Evolutionary conservation across 2,113 vertebrate species (phyloP).

Genomic region (Riparia riparia): DNA sequence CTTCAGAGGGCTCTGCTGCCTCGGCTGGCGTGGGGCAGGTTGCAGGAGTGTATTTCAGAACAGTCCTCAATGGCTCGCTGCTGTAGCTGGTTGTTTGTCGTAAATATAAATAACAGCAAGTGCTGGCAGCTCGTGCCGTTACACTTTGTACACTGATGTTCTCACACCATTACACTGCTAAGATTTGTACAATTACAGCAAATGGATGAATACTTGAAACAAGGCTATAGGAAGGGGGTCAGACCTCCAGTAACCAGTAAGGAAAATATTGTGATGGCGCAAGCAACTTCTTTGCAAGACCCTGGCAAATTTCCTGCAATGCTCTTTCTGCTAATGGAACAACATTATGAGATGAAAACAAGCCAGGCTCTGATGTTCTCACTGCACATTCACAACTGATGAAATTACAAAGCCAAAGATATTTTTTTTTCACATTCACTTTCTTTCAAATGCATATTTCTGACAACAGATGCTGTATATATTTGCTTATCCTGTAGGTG

Average conservation of each 20-base stretch:
- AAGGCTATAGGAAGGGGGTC: background rate
- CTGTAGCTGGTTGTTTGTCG: background rate
- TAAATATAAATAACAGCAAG: background rate
- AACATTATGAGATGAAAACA: slow-evolving; percentile 10
- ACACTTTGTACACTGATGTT: background rate
- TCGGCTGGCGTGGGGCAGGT: accelerated
- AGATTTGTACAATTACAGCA: background rate
- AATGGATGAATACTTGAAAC: background rate
- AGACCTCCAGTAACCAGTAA: background rate
- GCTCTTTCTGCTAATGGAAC: background rate
- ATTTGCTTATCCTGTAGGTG: slow-evolving; percentile 23
- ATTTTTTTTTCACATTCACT: background rate
- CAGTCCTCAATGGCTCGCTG: background rate
- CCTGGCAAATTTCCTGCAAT: background rate
- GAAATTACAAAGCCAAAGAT: background rate
- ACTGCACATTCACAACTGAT: background rate
- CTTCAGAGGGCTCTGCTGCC: background rate
- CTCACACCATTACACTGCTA: background rate
- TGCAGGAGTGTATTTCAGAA: background rate
- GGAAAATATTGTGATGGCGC: background rate
- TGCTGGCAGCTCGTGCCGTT: background rate
- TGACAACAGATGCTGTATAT: background rate
- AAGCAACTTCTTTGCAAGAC: background rate
- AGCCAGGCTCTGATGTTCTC: background rate
- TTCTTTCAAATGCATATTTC: slow-evolving; percentile 22